Conservation (phyloP, 1,140 invertebrate species). For the Hycleus phaleratus region DNA sequence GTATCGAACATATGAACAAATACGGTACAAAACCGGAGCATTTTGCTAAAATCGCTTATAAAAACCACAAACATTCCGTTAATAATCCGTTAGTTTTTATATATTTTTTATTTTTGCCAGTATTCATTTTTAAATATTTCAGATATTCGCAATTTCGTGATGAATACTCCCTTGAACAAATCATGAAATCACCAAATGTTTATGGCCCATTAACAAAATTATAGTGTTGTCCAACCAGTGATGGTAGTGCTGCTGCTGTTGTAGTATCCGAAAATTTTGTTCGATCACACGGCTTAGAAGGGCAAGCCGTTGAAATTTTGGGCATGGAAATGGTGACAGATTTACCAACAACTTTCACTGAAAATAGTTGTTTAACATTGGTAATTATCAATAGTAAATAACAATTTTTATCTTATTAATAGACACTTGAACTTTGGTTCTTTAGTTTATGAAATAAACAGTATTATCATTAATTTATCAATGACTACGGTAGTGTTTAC, state of each 20-base stretch:
- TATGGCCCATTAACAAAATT: conserved; percentile 89
- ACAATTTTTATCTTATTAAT: not conserved
- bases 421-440: not conserved
- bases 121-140: conserved; percentile 7
- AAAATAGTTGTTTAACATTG: conserved; percentile 83
- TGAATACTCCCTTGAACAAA: conserved; percentile 83
- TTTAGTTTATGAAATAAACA: too few relatives aligned
- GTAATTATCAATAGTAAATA: conserved; percentile 37
- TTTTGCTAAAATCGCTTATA: conserved; percentile 95
- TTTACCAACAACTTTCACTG: conserved; percentile 72
- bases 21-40: conserved; percentile 90
- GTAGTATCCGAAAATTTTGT: conserved; percentile 90
- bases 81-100: conserved; percentile 78
- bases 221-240: conserved; percentile 95
- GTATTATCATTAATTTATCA: too few relatives aligned
- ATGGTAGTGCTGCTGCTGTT: conserved; percentile 88
- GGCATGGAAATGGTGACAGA: conserved; percentile 97
- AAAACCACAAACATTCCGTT: conserved; percentile 94
- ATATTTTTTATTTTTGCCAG: not conserved
- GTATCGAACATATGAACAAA: conserved; percentile 93
- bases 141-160: conserved; percentile 87
- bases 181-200: conserved; percentile 75
- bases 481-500: too few relatives aligned
- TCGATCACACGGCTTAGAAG: conserved; percentile 66
- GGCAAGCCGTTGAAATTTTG: conserved; percentile 87